Evolutionary conservation across 1,140 invertebrate genomes (phyloP), one percentile per base, ranked within the genome.

Genomic region (Brachionus paranguensis): DNA sequence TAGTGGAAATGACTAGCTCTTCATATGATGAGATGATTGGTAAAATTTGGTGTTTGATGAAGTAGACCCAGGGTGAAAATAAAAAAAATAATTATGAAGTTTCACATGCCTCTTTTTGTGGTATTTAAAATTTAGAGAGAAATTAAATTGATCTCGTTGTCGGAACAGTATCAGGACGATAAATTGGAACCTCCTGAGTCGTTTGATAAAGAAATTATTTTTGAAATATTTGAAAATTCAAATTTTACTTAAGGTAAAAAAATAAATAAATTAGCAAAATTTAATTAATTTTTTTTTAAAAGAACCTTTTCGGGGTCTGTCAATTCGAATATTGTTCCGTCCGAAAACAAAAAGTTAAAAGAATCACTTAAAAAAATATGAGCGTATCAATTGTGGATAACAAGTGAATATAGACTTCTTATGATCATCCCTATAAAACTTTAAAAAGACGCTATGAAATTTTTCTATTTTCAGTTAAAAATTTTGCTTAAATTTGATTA

Each of bases 61-160:
- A 64, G 27, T 65, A 81, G 12, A 81, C 78, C n/a, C 53, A 64
- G 11, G 78, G 55, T 11, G 78, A 81, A 10, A 81, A 81, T 64
- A 81, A 41, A 81, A 64, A 81, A 81, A 47, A 20, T 29, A 6
- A 81, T 41, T 37, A 81, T 81, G 78, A 81, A 81, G 33, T 17
- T 81, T 7, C 60, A 60, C 78, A 81, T 81, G 78, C 78, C 78
- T 41, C 50, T 81, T n/a, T 81, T 81, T 47, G 78, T 81, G 8
- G 45, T 81, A 41, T 37, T 81, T 20, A n/a, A 65, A 60, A 81
- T 12, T 29, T 55, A 81, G 20, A 3, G 10, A 41, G 78, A 81
- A 17, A 41, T 81, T 8, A 81, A 33, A 60, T 41, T 81, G 43
- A 81, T 81, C 7, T 17, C 50, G 0, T 45, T 81, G 27, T 24